A percentile compares a stretch with the other conserved stretches of the same genome.
phyloP scores from a whole-genome alignment of 2,113 vertebrate genomes.

The Rhinichthys klamathensis region DNA sequence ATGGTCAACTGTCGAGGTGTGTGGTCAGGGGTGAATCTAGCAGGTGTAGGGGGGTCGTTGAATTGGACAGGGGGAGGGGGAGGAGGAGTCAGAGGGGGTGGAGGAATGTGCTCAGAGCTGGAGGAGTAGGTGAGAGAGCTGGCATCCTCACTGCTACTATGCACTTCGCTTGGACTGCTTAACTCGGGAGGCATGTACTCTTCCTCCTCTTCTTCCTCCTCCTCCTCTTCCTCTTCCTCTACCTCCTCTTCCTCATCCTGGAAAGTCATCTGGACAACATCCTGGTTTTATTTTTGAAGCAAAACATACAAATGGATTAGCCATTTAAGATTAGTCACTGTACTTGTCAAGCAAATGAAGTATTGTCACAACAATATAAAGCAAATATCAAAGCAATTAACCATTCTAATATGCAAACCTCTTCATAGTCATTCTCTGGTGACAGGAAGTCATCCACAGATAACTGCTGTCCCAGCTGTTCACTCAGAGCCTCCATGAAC shows the following conservation, averaged over 20 bases:
- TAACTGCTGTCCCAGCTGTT: slow-evolving; percentile 88
- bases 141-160: slow-evolving; percentile 87
- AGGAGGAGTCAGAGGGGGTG: slow-evolving; percentile 84
- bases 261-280: slow-evolving; percentile 89
- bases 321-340: background rate
- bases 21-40: slow-evolving; percentile 69
- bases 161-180: slow-evolving; percentile 90
- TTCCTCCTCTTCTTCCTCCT: slow-evolving; percentile 76
- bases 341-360: background rate
- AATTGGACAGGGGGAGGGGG: slow-evolving; percentile 86
- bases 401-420: slow-evolving; percentile 73
- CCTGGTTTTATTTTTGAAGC: slow-evolving; percentile 60
- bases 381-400: background rate
- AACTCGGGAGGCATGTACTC: slow-evolving; percentile 83
- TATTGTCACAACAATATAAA: background rate
- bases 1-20: slow-evolving; percentile 69
- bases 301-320: background rate
- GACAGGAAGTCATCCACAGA: slow-evolving; percentile 91
- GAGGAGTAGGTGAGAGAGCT: slow-evolving; percentile 97
- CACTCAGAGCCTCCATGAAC: slow-evolving; percentile 89
- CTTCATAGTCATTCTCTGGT: slow-evolving; percentile 94
- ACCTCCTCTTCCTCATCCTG: slow-evolving; percentile 79
- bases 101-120: slow-evolving; percentile 90
- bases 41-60: slow-evolving; percentile 74
- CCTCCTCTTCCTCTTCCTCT: slow-evolving; percentile 66